These are phyloP conservation scores for Alsophila aescularia DNA, from an alignment of 2,888 invertebrate genomes.

Conservation along the genomic window DNA sequence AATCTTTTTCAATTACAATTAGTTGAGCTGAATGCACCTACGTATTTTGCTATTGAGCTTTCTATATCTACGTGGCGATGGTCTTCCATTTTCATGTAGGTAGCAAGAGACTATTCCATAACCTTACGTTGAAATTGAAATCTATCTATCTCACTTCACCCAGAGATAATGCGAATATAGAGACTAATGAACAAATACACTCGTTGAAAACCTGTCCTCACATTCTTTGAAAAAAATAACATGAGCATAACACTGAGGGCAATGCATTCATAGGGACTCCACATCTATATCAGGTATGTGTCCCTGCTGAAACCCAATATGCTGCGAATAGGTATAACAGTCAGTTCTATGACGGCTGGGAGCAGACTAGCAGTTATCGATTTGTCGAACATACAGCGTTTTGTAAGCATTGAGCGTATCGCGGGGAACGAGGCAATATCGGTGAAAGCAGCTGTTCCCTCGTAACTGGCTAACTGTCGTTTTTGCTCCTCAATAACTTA, in stretches of 20 bases:
- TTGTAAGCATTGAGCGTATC: slow-evolving; percentile 66
- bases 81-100: not conserved
- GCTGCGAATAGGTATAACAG: slow-evolving; percentile 39
- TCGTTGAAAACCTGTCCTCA: not conserved
- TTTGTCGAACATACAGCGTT: slow-evolving; percentile 56
- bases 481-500: slow-evolving; percentile 44
- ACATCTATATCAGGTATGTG: not conserved
- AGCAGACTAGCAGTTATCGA: slow-evolving; percentile 60
- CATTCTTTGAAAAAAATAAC: not conserved
- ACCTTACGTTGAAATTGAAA: not conserved
- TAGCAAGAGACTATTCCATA: not conserved
- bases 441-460: slow-evolving; percentile 60
- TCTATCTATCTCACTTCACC: not conserved
- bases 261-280: not conserved
- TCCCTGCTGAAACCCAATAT: slow-evolving; percentile 9
- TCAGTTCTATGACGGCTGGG: slow-evolving; percentile 46
- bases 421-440: slow-evolving; percentile 57
- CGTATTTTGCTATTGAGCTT: not conserved
- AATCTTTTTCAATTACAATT: not conserved
- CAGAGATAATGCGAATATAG: not conserved
- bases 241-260: not conserved
- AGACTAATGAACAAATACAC: not conserved
- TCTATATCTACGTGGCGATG: not conserved
- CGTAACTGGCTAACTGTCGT: slow-evolving; percentile 55
- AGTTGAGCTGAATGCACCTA: not conserved